Evolutionary conservation across 2,888 invertebrate genomes (phyloP).

Genomic region (Aspidiotus destructor): DNA sequence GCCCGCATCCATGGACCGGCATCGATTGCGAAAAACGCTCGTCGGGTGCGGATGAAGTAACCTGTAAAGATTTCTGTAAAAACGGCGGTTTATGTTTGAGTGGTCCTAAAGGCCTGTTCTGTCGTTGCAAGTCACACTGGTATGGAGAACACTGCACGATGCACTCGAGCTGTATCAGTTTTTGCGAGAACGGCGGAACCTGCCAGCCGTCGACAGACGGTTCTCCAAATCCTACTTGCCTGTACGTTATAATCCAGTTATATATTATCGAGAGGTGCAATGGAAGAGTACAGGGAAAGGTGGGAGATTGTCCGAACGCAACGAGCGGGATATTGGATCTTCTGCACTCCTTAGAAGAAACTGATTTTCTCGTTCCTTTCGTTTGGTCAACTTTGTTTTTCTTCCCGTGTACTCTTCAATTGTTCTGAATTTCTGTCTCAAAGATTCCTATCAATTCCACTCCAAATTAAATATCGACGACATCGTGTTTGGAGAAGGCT

Average conservation of each 20-base stretch:
- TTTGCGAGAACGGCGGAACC: slow-evolving; percentile 49
- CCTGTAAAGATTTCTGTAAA: slow-evolving; percentile 25
- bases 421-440: too few species aligned
- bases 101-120: slow-evolving; percentile 34
- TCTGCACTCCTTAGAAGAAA: too few species aligned
- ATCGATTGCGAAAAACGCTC: slow-evolving; percentile 20
- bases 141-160: slow-evolving; percentile 33
- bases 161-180: slow-evolving; percentile 37
- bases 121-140: slow-evolving; percentile 37
- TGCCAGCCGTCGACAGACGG: slow-evolving; percentile 42
- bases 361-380: too few species aligned
- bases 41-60: slow-evolving; percentile 12
- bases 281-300: background rate
- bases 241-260: slow-evolving; percentile 14
- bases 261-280: background rate
- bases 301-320: too few species aligned
- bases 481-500: too few species aligned
- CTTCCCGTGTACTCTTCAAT: too few species aligned
- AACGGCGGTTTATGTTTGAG: slow-evolving; percentile 22
- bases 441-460: too few species aligned
- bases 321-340: too few species aligned
- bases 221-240: slow-evolving; percentile 15
- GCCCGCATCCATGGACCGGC: slow-evolving; percentile 24
- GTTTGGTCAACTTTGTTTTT: too few species aligned
- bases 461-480: too few species aligned